Percentiles rank a stretch among this genome's conserved stretches.
phyloP scores from a whole-genome alignment of 1,140 invertebrate species.

The Drosophila biarmipes region DNA sequence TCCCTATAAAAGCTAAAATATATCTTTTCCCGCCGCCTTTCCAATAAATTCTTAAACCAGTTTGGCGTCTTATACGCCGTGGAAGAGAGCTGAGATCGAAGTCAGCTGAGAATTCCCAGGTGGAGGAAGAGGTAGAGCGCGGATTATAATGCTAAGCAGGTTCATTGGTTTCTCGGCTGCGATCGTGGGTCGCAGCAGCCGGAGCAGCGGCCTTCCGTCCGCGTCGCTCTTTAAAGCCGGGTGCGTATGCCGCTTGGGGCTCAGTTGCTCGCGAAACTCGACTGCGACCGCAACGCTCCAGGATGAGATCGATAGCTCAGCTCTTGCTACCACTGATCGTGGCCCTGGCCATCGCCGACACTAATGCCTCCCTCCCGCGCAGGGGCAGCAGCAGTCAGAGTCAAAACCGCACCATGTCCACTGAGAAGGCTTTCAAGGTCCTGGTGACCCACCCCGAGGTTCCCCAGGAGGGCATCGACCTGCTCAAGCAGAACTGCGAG shows the following conservation, averaged over 20 bases:
- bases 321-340: slow-evolving; percentile 27
- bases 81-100: slow-evolving; percentile 20
- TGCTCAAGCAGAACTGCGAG: slow-evolving; percentile 77
- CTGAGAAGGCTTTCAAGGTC: slow-evolving; percentile 76
- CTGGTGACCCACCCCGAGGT: slow-evolving; percentile 84
- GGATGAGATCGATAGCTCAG: slow-evolving; percentile 37
- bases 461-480: slow-evolving; percentile 81
- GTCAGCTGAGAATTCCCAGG: slow-evolving; percentile 12
- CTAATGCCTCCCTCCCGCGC: slow-evolving; percentile 50
- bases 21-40: background rate
- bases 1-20: background rate
- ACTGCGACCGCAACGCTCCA: slow-evolving; percentile 31
- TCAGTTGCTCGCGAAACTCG: slow-evolving; percentile 50
- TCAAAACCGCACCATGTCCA: slow-evolving; percentile 57
- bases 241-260: slow-evolving; percentile 51
- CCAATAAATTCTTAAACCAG: slow-evolving; percentile 19
- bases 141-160: slow-evolving; percentile 63
- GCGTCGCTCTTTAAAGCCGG: slow-evolving; percentile 41
- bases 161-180: slow-evolving; percentile 60
- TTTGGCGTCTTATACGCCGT: slow-evolving; percentile 30
- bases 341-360: slow-evolving; percentile 28
- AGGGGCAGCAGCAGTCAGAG: slow-evolving; percentile 38
- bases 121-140: slow-evolving; percentile 5
- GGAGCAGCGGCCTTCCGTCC: slow-evolving; percentile 27
- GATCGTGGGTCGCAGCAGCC: slow-evolving; percentile 21